Percentiles rank a stretch among this genome's conserved stretches.
Evolutionary conservation across 2,888 invertebrate species (phyloP).

Genomic region (Caenorhabditis sulstoni): DNA sequence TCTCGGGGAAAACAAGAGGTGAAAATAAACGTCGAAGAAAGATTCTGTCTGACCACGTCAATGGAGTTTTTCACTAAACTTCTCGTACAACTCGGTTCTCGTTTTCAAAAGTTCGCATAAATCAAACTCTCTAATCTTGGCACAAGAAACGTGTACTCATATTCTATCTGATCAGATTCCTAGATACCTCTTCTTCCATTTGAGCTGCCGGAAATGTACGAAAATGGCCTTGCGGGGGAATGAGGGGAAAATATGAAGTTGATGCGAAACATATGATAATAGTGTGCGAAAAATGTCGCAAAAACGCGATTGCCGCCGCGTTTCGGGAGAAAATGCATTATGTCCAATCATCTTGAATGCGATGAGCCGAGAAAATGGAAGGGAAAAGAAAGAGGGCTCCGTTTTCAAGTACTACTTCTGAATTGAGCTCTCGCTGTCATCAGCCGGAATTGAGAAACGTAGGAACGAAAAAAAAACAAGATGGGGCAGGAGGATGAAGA

Average conservation of each 20-base stretch:
- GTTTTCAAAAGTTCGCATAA: constrained; percentile 51
- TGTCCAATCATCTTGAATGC: constrained; percentile 24
- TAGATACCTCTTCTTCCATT: constrained; percentile 24
- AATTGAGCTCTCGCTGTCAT: constrained; percentile 47
- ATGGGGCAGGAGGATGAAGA: constrained; percentile 6
- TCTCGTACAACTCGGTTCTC: no score
- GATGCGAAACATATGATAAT: constrained; percentile 51
- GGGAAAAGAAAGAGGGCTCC: constrained; percentile 30
- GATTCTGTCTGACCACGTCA: no score
- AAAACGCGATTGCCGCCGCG: constrained; percentile 33
- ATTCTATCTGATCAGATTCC: constrained; percentile 58
- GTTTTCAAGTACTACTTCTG: constrained; percentile 61
- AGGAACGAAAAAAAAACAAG: constrained; percentile 13
- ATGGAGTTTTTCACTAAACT: no score
- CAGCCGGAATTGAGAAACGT: constrained; percentile 24
- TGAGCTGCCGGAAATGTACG: not conserved
- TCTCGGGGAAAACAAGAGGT: not conserved
- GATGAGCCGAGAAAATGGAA: constrained; percentile 51
- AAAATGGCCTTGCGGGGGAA: constrained; percentile 9
- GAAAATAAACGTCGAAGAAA: no score
- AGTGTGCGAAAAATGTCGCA: constrained; percentile 58
- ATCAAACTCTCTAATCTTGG: constrained; percentile 56
- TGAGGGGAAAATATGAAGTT: constrained; percentile 6
- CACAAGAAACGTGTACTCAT: constrained; percentile 42
- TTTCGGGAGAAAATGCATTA: constrained; percentile 3